These are phyloP conservation scores for Metalampra italica DNA, from an alignment of 2,888 invertebrate genomes.

Conservation along the genomic window DNA sequence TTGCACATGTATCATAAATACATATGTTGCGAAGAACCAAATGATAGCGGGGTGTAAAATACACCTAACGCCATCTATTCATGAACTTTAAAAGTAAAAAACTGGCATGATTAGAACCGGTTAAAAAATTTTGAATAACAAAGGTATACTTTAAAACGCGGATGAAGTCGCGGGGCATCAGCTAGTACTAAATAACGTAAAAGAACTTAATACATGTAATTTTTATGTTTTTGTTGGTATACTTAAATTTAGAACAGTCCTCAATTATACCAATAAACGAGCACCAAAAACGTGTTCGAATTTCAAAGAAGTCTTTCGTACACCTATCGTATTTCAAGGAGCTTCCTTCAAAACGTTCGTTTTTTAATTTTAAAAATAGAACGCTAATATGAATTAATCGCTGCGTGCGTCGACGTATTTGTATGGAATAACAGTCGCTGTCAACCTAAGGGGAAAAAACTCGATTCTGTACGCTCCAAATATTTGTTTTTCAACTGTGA, in stretches of 20 bases:
- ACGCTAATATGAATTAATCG: slow-evolving; percentile 67
- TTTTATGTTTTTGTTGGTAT: background rate
- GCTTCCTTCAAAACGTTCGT: slow-evolving; percentile 1
- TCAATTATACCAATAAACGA: background rate
- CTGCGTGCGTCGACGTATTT: slow-evolving; percentile 34
- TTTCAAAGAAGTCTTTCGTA: slow-evolving; percentile 49
- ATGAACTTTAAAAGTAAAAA: no score
- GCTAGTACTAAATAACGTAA: no score
- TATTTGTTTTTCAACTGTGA: slow-evolving; percentile 72
- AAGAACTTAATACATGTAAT: no score
- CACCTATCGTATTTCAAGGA: slow-evolving; percentile 28
- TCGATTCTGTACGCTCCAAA: slow-evolving; percentile 51
- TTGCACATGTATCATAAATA: no score
- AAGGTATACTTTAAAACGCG: no score
- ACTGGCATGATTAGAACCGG: no score
- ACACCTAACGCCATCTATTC: no score
- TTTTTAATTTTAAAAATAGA: slow-evolving; percentile 45
- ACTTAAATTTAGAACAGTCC: background rate
- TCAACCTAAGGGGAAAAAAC: slow-evolving; percentile 33
- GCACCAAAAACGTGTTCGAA: slow-evolving; percentile 36
- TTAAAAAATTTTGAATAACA: no score
- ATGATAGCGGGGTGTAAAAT: no score
- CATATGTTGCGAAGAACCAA: no score
- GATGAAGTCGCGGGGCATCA: no score
- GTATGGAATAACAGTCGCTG: slow-evolving; percentile 21